Conservation (phyloP, 1,140 invertebrate species). For the Cryptotermes secundus region DNA sequence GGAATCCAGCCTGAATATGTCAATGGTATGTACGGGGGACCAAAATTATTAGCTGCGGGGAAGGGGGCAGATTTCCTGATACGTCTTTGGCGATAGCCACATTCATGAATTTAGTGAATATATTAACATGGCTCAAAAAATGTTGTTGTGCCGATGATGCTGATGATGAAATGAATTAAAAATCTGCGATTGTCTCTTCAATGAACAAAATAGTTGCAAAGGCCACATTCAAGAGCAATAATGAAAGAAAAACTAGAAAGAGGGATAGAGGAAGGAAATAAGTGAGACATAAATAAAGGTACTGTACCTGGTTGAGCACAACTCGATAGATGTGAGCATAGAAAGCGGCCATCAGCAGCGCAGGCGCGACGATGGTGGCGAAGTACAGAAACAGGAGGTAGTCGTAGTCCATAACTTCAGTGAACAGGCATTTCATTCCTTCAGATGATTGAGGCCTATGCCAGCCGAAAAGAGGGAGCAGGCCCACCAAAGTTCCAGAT, state of each 20-base stretch:
- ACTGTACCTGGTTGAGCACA: conserved; percentile 78
- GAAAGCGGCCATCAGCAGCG: conserved; percentile 76
- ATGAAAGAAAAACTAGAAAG: too few species aligned
- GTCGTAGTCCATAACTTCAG: conserved; percentile 82
- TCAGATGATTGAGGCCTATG: conserved; percentile 51
- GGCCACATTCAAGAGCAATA: not conserved
- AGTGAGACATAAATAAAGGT: not conserved
- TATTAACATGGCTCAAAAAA: too few species aligned
- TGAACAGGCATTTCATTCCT: conserved; percentile 66
- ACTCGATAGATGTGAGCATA: conserved; percentile 87
- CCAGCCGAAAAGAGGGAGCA: conserved; percentile 86
- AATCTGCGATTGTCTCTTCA: too few species aligned
- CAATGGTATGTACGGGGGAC: too few species aligned
- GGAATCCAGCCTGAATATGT: too few species aligned
- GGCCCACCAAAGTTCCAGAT: conserved; percentile 73
- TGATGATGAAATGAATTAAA: too few species aligned
- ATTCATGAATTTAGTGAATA: too few species aligned
- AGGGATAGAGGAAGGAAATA: not conserved
- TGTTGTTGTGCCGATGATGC: too few species aligned
- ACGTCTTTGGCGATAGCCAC: too few species aligned
- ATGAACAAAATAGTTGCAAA: too few species aligned
- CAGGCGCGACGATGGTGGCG: conserved; percentile 84
- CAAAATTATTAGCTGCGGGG: too few species aligned
- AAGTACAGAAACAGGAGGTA: conserved; percentile 88
- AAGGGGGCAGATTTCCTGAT: too few species aligned